Base-by-base conservation (phyloP, 2,888 invertebrate genomes). In the Chloromyia formosa region DNA sequence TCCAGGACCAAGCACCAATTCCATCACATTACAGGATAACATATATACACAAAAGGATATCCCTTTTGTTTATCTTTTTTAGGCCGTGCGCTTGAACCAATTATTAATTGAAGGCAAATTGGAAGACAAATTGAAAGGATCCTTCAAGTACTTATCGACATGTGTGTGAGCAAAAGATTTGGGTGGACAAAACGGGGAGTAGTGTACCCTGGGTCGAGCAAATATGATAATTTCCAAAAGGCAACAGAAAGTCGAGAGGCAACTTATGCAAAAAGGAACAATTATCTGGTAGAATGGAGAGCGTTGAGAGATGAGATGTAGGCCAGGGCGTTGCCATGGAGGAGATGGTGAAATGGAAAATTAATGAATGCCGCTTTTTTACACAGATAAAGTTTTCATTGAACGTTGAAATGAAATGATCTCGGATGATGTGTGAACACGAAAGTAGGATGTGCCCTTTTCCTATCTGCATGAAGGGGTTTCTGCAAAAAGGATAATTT, bases 21-120 rank as follows among this genome's bases (percentile, higher is more conserved):
- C 27, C 27, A 35, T 4, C 7, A 2, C 27, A 35, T 35, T 35
- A 35, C 27, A 35, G 27, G 27, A 35, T 35, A 35, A 35, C 27
- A 35, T 35, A 35, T 35, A 4, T 35, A 35, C 7, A 35, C 27
- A 35, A 35, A 35, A 35, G 27, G 27, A 35, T 35, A 35, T 35
- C 27, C 27, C 27, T 35, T 35, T 49, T 49, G 49, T 49, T 49
- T 49, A 49, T 49, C 12, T 49, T 49, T 49, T 49, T n/a, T n/a
- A n/a, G 49, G n/a, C n/a, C 49, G 1, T 12, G 49, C 12, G 12
- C 49, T 49, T 12, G 1, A 56, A 56, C 56, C 20, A 60, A 22
- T 60, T 60, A 60, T 60, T 60, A 60, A 60, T 60, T 23, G 60
- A 23, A 60, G 23, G 60, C 60, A 60, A 60, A 60, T 60, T 60